Percentiles rank a stretch among this genome's conserved stretches.
Evolutionary conservation across 2,113 vertebrate genomes (phyloP).

Genomic region (Pristiophorus japonicus): DNA sequence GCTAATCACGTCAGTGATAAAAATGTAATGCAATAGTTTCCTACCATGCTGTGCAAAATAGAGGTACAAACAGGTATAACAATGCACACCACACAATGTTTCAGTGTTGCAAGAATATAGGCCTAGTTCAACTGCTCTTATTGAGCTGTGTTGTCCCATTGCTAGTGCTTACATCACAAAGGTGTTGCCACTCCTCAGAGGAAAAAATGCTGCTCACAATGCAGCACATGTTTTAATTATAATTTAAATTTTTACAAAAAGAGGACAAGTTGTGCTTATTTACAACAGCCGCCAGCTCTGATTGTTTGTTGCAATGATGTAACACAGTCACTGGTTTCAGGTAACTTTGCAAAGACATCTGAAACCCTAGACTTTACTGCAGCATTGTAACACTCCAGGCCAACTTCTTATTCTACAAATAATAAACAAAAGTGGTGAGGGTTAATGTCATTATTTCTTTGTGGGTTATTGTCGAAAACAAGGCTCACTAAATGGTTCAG

Average conservation of each 20-base stretch:
- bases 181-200: background rate
- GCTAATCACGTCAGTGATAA: background rate
- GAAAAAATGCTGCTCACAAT: background rate
- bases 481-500: background rate
- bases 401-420: background rate
- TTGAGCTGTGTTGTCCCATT: too few relatives aligned
- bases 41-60: background rate
- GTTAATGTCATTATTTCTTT: background rate
- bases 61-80: background rate
- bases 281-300: background rate
- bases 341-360: background rate
- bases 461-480: background rate
- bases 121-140: background rate
- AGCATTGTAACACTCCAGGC: background rate
- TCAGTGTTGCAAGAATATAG: background rate
- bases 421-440: background rate
- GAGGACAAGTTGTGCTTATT: conserved; percentile 15
- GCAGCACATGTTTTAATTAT: background rate
- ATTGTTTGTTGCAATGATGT: background rate
- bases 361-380: background rate
- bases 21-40: background rate
- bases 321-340: background rate
- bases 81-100: background rate
- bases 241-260: background rate
- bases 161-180: background rate